Evolutionary conservation across 2,888 invertebrate genomes (phyloP), one percentile per base, ranked within the genome.

Genomic region (Drosophila subsilvestris): DNA sequence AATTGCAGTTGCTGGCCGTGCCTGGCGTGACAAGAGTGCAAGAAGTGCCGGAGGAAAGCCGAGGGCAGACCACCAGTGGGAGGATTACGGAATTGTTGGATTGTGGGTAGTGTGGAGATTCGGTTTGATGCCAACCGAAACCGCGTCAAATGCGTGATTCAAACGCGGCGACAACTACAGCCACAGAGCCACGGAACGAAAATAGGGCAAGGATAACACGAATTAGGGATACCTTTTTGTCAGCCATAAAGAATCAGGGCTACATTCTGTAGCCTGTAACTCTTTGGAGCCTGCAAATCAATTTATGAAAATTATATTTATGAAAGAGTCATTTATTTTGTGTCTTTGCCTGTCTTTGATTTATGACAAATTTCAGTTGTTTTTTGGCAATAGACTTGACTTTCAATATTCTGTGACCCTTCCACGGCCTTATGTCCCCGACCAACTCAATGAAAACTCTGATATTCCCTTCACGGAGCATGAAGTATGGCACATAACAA

Each of bases 1-100:
- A 88, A 85, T 86, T 85, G 85, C 84, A 85, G 84, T 88, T 84
- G 76, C 78, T 75, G 85, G 87, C 73, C 85, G 85, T 82, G 87
- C 79, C 81, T 84, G 88, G 80, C 84, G 84, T 86, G 88, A 86
- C 84, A 83, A 88, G 86, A 75, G 72, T 72, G 75, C 74, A 75
- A 65, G 73, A 76, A 82, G 65, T 74, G 75, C 51, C 69, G 57
- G 66, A 54, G 54, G 51, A 45, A 44, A 57, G 44, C 44, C 60
- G 20, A 49, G 32, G 37, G 2, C n/a, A 6, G 37, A 37, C 37
- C 37, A 37, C 5, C 14, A 25, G 25, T 6, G 25, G 37, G n/a
- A 7, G 47, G n/a, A 20, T 8, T 22, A 25, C 29, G 48, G n/a
- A 54, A 48, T 18, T 14, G 51, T 6, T 32, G 32, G 3, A 29